Evolutionary conservation across 2,113 vertebrate species (phyloP), one percentile per base, ranked within the genome.

Genomic region (Saguinus midas): DNA sequence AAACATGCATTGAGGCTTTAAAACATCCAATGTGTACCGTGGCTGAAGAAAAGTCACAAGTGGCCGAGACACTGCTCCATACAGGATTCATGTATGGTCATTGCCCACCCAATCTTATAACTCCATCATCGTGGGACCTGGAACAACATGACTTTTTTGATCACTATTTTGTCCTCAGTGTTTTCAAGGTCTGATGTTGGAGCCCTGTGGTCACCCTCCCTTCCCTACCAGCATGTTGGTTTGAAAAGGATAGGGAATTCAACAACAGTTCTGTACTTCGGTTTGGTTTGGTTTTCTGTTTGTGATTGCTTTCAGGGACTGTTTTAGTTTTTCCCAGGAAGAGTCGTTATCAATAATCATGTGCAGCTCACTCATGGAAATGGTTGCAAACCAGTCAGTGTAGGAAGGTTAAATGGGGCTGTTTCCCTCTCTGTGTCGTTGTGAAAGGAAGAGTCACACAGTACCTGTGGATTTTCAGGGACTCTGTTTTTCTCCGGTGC

Each of bases 1-100:
- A 99, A 99, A 99, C 98, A 98, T 45, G 13, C 91, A 97, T 98
- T 98, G 98, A 98, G 98, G 98, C 98, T 99, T 99, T 98, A 99
- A 99, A 98, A 98, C 98, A 98, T 99, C 97, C 97, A 98, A 50
- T 98, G 97, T 98, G 85, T 95, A 97, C 95, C 91, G 96, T 98
- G 98, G 95, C 98, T 97, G 94, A 99, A 98, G 98, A 98, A 98
- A 98, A 98, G 97, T 98, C 98, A 98, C 98, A 98, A 97, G 89
- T 95, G 96, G 98, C 98, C 93, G 95, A 98, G 98, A 97, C 90
- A 98, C 96, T 98, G 98, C 98, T 97, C 97, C 98, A 98, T 98
- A 86, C 95, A 96, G 97, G 98, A 98, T 98, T 99, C 98, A 98
- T 97, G 95, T 98, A 97, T 98, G 98, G 98, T 98, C 98, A 97